A percentile compares a stretch with the other conserved stretches of the same genome.
phyloP scores from a whole-genome alignment of 2,888 invertebrate genomes.

The Acanthosepion pharaonis region DNA sequence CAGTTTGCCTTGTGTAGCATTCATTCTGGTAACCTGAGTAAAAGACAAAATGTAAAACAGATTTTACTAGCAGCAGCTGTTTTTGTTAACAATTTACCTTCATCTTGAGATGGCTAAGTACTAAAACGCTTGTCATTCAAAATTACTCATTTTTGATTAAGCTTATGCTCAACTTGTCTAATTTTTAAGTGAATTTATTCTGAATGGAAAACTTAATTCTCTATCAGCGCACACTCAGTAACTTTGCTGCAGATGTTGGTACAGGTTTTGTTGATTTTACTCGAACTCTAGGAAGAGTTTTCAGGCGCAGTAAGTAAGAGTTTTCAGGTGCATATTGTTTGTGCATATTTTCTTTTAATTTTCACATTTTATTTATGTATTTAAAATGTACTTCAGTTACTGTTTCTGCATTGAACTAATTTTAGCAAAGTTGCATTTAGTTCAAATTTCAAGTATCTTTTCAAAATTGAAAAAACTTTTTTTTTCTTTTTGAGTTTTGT shows the following conservation, averaged over 20 bases:
- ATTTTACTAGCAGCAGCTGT: neutral
- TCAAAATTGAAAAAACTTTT: no score
- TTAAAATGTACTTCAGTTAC: neutral
- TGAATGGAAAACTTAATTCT: neutral
- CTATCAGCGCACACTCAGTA: neutral
- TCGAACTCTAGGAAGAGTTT: neutral
- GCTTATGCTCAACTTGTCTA: no score
- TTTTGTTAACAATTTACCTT: neutral
- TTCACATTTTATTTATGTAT: neutral
- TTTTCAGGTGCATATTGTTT: neutral
- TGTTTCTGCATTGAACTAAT: neutral
- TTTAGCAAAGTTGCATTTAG: neutral
- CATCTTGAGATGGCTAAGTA: neutral
- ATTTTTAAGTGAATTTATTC: neutral
- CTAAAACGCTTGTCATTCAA: neutral
- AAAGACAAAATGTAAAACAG: neutral
- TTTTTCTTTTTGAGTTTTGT: no score
- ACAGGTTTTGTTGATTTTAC: constrained; percentile 34
- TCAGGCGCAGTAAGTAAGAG: neutral
- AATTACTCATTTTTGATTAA: neutral
- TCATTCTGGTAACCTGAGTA: neutral
- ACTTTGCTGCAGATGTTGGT: constrained; percentile 36
- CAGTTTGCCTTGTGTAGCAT: neutral
- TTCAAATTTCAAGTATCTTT: no score
- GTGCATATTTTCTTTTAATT: constrained; percentile 48